Percentiles rank a stretch among this genome's conserved stretches.
phyloP scores from a whole-genome alignment of 2,888 invertebrate genomes.

The Cosmopolites sordidus region DNA sequence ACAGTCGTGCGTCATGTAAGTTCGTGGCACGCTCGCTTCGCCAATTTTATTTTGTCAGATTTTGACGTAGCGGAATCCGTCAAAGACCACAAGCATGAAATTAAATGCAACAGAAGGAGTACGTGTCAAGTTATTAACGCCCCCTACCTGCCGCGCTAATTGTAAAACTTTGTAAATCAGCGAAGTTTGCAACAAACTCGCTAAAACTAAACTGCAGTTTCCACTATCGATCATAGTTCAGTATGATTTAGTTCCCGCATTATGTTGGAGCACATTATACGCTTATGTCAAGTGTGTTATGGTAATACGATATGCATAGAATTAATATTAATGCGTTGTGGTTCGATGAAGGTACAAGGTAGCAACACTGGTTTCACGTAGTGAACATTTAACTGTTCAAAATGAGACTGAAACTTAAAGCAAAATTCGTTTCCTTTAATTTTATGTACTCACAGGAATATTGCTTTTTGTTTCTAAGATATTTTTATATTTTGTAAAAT shows the following conservation, averaged over 20 bases:
- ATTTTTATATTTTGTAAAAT: no score
- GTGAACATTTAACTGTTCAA: neutral
- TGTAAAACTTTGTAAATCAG: constrained; percentile 13
- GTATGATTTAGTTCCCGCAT: constrained; percentile 18
- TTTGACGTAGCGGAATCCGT: neutral
- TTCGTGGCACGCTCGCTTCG: no score
- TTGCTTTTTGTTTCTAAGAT: no score
- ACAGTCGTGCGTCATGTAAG: no score
- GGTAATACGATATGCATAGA: constrained; percentile 20
- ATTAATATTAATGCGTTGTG: constrained; percentile 20
- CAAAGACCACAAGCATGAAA: constrained; percentile 1
- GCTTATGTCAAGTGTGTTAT: constrained; percentile 20
- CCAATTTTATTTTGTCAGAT: no score
- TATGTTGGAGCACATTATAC: constrained; percentile 15
- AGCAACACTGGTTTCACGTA: constrained; percentile 13
- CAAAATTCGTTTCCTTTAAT: no score
- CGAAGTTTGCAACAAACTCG: constrained; percentile 4
- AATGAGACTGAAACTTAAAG: no score
- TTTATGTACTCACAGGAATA: no score
- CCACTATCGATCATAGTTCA: constrained; percentile 21
- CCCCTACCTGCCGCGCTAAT: constrained; percentile 7
- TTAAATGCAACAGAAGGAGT: neutral
- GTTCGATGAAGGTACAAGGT: constrained; percentile 8
- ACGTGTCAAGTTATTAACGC: constrained; percentile 1
- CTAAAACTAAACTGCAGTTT: constrained; percentile 6